Evolutionary conservation across 1,140 invertebrate species (phyloP), one percentile per base, ranked within the genome.

Genomic region (Drosophila azteca): DNA sequence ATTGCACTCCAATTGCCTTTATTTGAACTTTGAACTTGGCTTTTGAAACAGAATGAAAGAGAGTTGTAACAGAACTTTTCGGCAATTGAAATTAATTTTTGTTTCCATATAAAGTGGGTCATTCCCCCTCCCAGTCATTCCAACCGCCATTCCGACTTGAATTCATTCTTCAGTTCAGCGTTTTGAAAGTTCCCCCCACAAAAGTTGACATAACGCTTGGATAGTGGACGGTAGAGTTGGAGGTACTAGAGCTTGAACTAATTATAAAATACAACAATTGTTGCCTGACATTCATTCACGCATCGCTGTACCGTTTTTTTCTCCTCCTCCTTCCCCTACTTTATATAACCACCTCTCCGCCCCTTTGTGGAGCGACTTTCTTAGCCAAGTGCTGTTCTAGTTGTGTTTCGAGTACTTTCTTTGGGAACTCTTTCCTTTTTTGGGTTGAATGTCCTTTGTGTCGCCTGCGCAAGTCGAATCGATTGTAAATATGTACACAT

Each of bases 361-460:
- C 3, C 8, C 26, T 7, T 7, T 13, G 49, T 13, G 5, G 8
- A 39, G 20, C 65, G 35, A 69, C 51, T 69, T 69, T 69, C 66
- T 45, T 29, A 20, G 35, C 53, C 22, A 44, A 45, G 60, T 51
- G 75, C 35, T 71, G 74, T 43, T 29, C 62, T 45, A 62, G 62
- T 78, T 76, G 76, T 52, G 35, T 67, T 59, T 65, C 31, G 39
- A 55, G 64, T 58, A 50, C 44, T 20, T 60, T 44, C 15, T 17
- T 17, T 15, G 13, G 22, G 11, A 57, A 17, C 20, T 11, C 39
- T 41, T 17, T 17, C 13, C n/a, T 68, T 69, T 73, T 67, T 54
- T 11, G 52, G 78, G 82, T 87, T 85, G 69, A 87, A 75, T 81
- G 81, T 85, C 78, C 81, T 78, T 72, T 61, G 44, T 54, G 29